Conservation (phyloP, 2,888 invertebrate genomes). For the Xestia ashworthii region DNA sequence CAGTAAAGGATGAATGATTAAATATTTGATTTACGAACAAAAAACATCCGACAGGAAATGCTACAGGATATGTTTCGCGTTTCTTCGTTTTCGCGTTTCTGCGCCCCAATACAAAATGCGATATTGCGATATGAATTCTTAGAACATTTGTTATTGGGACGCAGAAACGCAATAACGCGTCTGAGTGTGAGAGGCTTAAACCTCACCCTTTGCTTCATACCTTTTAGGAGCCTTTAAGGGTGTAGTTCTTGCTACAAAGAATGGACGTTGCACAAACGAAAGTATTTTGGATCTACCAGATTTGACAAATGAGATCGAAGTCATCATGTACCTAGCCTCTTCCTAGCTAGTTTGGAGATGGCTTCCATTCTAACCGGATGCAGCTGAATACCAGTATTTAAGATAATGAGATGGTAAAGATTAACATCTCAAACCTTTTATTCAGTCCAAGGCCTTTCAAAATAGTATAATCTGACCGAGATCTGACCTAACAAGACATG, state of each 20-base stretch:
- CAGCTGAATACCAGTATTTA: too few relatives aligned
- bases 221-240: too few relatives aligned
- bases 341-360: too few relatives aligned
- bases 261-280: background rate
- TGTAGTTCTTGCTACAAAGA: background rate
- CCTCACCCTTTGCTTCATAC: too few relatives aligned
- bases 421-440: background rate
- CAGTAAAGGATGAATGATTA: background rate
- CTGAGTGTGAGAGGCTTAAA: too few relatives aligned
- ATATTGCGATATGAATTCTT: too few relatives aligned
- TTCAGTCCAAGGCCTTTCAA: constrained; percentile 14
- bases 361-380: too few relatives aligned
- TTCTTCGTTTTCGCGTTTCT: too few relatives aligned
- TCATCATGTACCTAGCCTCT: too few relatives aligned
- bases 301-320: background rate
- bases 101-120: too few relatives aligned
- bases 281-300: background rate
- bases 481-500: background rate
- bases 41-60: background rate
- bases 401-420: background rate
- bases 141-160: too few relatives aligned
- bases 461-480: background rate
- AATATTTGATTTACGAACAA: background rate
- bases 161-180: too few relatives aligned
- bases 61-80: background rate